Percentiles rank a stretch among this genome's conserved stretches.
These are phyloP conservation scores for Cichladusa arquata DNA, from an alignment of 2,113 vertebrate genomes.

Conservation along the genomic window DNA sequence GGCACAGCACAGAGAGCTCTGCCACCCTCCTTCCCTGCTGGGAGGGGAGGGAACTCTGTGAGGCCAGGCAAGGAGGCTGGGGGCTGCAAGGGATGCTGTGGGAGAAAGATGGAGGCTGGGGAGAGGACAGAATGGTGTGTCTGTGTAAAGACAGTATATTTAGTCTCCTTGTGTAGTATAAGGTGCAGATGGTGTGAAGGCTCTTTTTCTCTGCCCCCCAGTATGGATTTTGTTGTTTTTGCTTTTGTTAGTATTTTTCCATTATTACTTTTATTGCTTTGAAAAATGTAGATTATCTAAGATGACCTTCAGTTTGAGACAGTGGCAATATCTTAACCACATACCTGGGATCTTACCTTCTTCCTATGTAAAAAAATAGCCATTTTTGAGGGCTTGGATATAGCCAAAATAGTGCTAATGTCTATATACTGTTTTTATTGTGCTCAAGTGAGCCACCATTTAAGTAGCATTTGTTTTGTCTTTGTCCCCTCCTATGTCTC, in stretches of 20 bases:
- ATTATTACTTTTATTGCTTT: background rate
- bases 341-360: background rate
- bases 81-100: fast-evolving
- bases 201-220: fast-evolving
- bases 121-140: background rate
- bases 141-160: background rate
- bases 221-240: background rate
- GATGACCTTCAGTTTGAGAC: background rate
- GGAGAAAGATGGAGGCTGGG: background rate
- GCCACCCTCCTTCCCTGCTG: background rate
- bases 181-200: background rate
- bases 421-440: background rate
- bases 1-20: background rate
- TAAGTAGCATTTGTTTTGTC: background rate
- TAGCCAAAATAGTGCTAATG: background rate
- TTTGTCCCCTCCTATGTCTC: background rate
- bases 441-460: background rate
- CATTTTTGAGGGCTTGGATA: background rate
- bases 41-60: background rate
- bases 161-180: background rate
- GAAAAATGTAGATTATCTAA: background rate
- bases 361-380: background rate
- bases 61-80: background rate
- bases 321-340: background rate
- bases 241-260: background rate